Evolutionary conservation across 2,888 invertebrate genomes (phyloP).

Genomic region (Hipparchia semele): DNA sequence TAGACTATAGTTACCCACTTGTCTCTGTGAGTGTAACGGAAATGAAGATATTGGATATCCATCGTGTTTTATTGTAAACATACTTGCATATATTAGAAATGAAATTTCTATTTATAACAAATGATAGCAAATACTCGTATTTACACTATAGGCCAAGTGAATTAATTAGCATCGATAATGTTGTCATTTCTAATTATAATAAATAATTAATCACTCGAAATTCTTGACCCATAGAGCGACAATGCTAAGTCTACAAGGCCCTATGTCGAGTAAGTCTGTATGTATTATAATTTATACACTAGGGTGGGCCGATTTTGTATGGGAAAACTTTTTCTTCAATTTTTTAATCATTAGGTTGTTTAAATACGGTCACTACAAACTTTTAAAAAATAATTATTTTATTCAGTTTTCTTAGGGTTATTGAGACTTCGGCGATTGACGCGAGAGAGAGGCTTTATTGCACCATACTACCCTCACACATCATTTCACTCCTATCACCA

Average conservation of each 20-base stretch:
- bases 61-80: conserved; percentile 20
- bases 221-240: not conserved
- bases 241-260: not conserved
- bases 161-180: conserved; percentile 27
- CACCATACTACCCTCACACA: too few relatives aligned
- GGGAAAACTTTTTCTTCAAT: too few relatives aligned
- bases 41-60: conserved; percentile 20
- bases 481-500: too few relatives aligned
- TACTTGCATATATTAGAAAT: conserved; percentile 36
- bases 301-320: too few relatives aligned
- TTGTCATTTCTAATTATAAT: conserved; percentile 23
- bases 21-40: conserved; percentile 15
- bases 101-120: conserved; percentile 19
- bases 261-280: too few relatives aligned
- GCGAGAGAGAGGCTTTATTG: too few relatives aligned
- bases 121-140: conserved; percentile 18
- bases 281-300: too few relatives aligned
- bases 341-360: too few relatives aligned
- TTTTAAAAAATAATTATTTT: too few relatives aligned
- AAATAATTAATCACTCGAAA: not conserved
- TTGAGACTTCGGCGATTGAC: too few relatives aligned
- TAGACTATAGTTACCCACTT: not conserved
- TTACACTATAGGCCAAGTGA: conserved; percentile 15
- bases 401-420: too few relatives aligned
- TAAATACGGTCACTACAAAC: too few relatives aligned